Evolutionary conservation across 2,797 vertebrate genomes (phyloP).

Genomic region (Sebastes oblongus): DNA sequence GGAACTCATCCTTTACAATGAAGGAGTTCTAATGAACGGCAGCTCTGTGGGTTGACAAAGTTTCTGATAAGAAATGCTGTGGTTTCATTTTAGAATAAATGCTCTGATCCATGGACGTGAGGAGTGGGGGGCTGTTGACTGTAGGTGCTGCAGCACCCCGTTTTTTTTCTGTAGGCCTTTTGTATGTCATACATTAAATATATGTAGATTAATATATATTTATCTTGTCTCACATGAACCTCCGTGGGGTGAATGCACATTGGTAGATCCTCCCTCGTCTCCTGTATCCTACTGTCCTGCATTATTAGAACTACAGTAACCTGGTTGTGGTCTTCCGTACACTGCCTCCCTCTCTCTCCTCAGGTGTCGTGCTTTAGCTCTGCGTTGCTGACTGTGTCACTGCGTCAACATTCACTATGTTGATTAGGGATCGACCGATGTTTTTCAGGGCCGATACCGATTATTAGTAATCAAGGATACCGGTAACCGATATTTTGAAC

Average conservation of each 20-base stretch:
- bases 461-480: no score
- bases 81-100: no score
- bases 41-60: background rate
- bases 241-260: background rate
- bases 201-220: background rate
- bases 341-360: background rate
- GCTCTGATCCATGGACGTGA: no score
- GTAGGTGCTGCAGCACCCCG: no score
- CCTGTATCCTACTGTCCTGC: background rate
- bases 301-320: background rate
- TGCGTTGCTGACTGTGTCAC: background rate
- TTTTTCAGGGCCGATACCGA: no score
- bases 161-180: background rate
- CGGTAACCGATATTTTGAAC: no score
- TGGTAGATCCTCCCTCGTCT: background rate
- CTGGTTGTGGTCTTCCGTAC: background rate
- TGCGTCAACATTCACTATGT: no score
- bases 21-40: background rate
- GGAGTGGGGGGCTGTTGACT: no score
- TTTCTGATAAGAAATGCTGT: no score
- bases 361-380: background rate
- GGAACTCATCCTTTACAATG: background rate
- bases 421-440: no score
- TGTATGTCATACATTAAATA: background rate
- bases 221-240: background rate